Conservation (phyloP, 30 jellyfish, hydroid and myxozoan species). For the Aurelia sp. region DNA sequence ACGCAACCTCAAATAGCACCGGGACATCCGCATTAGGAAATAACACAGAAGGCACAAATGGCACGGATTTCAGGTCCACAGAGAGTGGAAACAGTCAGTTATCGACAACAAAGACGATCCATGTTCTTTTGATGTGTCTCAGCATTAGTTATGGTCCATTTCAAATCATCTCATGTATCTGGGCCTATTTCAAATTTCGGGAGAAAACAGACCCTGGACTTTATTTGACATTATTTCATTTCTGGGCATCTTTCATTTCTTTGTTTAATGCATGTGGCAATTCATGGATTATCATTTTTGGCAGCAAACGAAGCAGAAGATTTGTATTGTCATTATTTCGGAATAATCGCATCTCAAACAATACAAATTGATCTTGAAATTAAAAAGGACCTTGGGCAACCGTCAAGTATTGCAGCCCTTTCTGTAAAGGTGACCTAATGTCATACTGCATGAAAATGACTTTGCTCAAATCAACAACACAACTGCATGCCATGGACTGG, state of each 20-base stretch:
- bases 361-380: no score
- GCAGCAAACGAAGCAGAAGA: slow-evolving; percentile 23
- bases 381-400: no score
- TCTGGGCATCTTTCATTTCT: slow-evolving; percentile 26
- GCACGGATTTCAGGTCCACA: neutral
- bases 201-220: slow-evolving; percentile 5
- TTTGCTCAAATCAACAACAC: no score
- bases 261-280: slow-evolving; percentile 42
- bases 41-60: neutral
- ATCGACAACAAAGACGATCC: slow-evolving; percentile 61
- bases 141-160: slow-evolving; percentile 30
- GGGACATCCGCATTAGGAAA: neutral
- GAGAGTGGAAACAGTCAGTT: slow-evolving; percentile 25
- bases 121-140: slow-evolving; percentile 28
- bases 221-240: neutral
- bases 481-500: no score
- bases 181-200: slow-evolving; percentile 25
- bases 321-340: neutral
- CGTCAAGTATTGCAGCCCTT: no score
- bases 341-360: neutral
- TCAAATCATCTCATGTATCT: slow-evolving; percentile 24
- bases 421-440: no score
- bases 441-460: no score
- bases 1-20: no score
- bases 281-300: slow-evolving; percentile 27